Evolutionary conservation across 2,113 vertebrate species (phyloP).

Genomic region (Forbesichthys agassizii): DNA sequence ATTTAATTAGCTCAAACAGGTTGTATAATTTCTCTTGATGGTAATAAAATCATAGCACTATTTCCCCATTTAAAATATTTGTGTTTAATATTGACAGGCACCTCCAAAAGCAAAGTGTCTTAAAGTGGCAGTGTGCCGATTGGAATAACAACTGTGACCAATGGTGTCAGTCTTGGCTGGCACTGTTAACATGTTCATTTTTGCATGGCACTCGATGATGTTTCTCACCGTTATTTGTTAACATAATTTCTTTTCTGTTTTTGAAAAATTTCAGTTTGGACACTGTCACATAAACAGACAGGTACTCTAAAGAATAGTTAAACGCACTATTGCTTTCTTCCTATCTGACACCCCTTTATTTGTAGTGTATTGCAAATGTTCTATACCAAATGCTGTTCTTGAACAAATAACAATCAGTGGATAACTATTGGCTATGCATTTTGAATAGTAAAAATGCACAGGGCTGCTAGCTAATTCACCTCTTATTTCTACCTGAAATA

Average conservation of each 20-base stretch:
- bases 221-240: conserved; percentile 70
- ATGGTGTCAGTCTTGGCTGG: conserved; percentile 21
- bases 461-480: neutral
- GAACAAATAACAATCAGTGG: conserved; percentile 55
- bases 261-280: conserved; percentile 75
- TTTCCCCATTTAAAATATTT: neutral
- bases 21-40: neutral
- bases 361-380: conserved; percentile 64
- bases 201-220: conserved; percentile 47
- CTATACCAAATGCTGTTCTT: conserved; percentile 80
- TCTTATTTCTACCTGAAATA: conserved; percentile 9
- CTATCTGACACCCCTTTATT: conserved; percentile 25
- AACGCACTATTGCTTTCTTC: conserved; percentile 58
- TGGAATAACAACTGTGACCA: neutral
- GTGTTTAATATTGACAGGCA: neutral
- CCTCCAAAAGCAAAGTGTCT: neutral
- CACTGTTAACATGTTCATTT: conserved; percentile 20
- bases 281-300: conserved; percentile 81
- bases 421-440: conserved; percentile 13
- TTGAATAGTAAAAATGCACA: conserved; percentile 19
- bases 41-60: neutral
- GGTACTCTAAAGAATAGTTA: conserved; percentile 63
- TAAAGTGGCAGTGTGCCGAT: neutral
- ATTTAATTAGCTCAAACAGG: neutral
- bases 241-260: conserved; percentile 68